Evolutionary conservation across 2,113 vertebrate species (phyloP), one percentile per base, ranked within the genome.

Genomic region (Rhinichthys klamathensis): DNA sequence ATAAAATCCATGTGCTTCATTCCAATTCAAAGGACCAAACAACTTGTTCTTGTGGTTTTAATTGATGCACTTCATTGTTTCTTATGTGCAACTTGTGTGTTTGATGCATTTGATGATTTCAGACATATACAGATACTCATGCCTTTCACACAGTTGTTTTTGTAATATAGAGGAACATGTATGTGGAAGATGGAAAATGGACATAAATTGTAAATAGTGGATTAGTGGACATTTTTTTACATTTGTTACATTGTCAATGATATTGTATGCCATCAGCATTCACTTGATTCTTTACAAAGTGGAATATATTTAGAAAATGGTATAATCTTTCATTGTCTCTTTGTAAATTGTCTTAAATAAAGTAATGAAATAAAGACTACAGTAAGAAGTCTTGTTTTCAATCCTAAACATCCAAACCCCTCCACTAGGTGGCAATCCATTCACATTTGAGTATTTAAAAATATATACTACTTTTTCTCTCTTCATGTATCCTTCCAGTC

Each of bases 1-100:
- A 88, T 49, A 85, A 87, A 83, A 41, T 90, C 60, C 83, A 89
- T 11, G 84, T 90, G 49, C 35, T 88, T 60, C 67, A 73, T 65
- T 86, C 61, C 13, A 16, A 8, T 4, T 23, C 51, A 12, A 84
- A 56, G 58, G 86, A 87, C 49, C 76, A 18, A 13, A 54, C 74
- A 10, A 12, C 41, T n/a, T 91, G 89, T 56, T 25, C 46, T 67
- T 91, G 88, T 80, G 54, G 35, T 21, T 60, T 63, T 56, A 63
- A 78, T 44, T 89, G 30, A 80, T 73, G 4, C 27, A 30, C 49
- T 32, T 27, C 8, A 75, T 30, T 51, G 11, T 46, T 25, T 46
- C 67, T n/a, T 18, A 5, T 69, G 65, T 56, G 54, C 7, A 21
- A 7, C 3, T 56, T 56, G 54, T 56, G 18, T 56, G 8, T 21